Base-by-base conservation (phyloP, 2,888 invertebrate genomes). In the Sarcophaga caerulescens region DNA sequence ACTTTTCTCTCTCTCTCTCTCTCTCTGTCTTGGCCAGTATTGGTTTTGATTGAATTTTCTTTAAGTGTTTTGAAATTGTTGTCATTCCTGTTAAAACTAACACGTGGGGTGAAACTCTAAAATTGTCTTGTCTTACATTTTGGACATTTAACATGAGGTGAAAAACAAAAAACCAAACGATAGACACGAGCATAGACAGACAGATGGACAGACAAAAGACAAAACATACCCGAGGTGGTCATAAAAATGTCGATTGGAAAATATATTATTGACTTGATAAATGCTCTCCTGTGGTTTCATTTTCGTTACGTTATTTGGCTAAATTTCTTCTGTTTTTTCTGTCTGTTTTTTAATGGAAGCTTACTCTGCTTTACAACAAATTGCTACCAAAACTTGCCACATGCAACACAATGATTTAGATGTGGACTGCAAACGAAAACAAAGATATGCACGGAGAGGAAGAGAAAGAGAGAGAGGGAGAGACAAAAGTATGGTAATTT, bases 211-310 rank as follows among this genome's bases (percentile, higher is more conserved):
- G n/a, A 81, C 21, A 59, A 45, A 81, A 25, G 70, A 60, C 35
- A 35, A 71, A 52, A 52, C 47, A 75, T 70, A 52, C 86, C 70
- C 78, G 73, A 70, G 81, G 83, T 84, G 81, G 81, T 75, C 85
- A 87, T 87, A 87, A 87, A 87, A 84, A 85, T 87, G 87, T 87
- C 87, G 85, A 85, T 87, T 35, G 81, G 81, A 65, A 81, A 85
- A 87, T 85, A 81, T 86, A 85, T 85, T 87, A 85, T 84, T 84
- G 78, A 75, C 85, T 87, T 87, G 87, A 87, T 87, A 85, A 87
- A 87, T 85, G 84, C 68, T 81, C 85, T 81, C 85, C 87, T 79
- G 87, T 76, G 87, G 87, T 87, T 82, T 75, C 17, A 59, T 47
- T 69, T 60, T 57, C 57, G 70, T 35, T 21, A 19, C 60, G 17